Conservation (phyloP, 2,113 vertebrate species). For the Felis chaus region DNA sequence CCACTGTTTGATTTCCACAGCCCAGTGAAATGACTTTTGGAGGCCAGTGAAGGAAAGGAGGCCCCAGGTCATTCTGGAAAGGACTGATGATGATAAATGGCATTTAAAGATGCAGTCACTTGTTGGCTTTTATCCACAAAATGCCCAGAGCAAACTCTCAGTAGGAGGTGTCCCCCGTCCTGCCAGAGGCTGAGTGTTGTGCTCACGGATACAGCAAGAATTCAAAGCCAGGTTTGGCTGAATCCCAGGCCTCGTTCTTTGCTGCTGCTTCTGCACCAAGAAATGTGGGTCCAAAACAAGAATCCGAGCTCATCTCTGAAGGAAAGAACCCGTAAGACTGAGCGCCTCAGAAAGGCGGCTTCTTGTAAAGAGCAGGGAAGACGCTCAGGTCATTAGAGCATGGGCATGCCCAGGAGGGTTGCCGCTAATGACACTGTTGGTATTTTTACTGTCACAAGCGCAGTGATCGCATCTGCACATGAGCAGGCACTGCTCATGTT, state of each 20-base stretch:
- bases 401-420: too few relatives aligned
- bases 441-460: not conserved
- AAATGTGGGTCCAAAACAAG: not conserved
- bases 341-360: not conserved
- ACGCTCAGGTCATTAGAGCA: not conserved
- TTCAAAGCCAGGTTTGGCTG: not conserved
- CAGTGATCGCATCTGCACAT: not conserved
- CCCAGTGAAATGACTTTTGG: not conserved
- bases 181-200: not conserved
- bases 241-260: not conserved
- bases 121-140: not conserved
- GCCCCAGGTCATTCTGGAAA: not conserved
- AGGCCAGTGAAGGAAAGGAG: not conserved
- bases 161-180: not conserved
- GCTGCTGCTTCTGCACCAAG: not conserved
- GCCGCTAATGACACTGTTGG: fast-evolving
- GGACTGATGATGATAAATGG: not conserved
- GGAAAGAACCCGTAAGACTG: not conserved
- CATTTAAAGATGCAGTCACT: not conserved
- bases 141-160: not conserved
- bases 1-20: not conserved
- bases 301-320: not conserved
- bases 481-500: not conserved
- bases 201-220: not conserved
- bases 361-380: not conserved